phyloP scores from a whole-genome alignment of 2,797 vertebrate genomes.

The Rhinophrynus dorsalis region DNA sequence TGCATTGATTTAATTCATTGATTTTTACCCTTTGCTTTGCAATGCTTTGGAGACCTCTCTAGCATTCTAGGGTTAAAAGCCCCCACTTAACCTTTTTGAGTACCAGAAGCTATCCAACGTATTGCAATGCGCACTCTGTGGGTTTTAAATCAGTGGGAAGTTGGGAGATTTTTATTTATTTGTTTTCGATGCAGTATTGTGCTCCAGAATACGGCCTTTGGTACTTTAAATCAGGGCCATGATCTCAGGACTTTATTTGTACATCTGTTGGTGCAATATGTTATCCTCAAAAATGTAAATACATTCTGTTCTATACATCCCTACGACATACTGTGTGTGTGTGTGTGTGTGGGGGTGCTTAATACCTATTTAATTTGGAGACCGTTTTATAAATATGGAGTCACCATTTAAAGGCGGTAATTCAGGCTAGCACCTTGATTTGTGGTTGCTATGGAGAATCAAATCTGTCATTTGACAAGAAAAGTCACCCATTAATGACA shows the following conservation, averaged over 20 bases:
- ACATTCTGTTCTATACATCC: constrained; percentile 57
- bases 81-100: too few species aligned
- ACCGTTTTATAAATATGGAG: constrained; percentile 82
- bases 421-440: constrained; percentile 84
- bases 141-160: too few species aligned
- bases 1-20: too few species aligned
- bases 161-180: too few species aligned
- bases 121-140: too few species aligned
- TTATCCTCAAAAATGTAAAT: constrained; percentile 76
- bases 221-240: constrained; percentile 69
- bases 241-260: constrained; percentile 77
- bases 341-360: too few species aligned
- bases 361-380: constrained; percentile 82
- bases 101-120: too few species aligned
- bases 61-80: too few species aligned
- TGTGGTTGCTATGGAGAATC: constrained; percentile 85
- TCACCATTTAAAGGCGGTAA: constrained; percentile 82
- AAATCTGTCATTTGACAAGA: constrained; percentile 87
- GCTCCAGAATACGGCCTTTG: constrained; percentile 60
- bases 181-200: too few species aligned
- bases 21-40: too few species aligned
- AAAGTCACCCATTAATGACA: constrained; percentile 86
- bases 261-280: constrained; percentile 76
- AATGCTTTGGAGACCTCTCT: too few species aligned
- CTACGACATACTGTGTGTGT: constrained; percentile 75